Conservation (phyloP, 2,888 invertebrate genomes). For the Silvanus unidentatus region DNA sequence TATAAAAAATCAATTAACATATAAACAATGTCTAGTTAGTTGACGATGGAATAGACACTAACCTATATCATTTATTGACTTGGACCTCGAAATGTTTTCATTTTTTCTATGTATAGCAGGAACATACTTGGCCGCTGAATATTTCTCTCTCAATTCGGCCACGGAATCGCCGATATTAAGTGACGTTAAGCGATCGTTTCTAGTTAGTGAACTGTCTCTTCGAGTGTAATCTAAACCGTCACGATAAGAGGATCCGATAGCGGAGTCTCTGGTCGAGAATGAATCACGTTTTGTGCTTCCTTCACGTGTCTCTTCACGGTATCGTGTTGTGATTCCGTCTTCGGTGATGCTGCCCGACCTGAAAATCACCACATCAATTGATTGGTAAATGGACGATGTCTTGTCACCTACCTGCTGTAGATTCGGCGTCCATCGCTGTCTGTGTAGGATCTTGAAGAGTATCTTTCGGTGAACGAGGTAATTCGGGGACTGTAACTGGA, state of each 20-base stretch:
- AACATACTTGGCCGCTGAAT: conserved; percentile 69
- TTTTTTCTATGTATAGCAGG: conserved; percentile 48
- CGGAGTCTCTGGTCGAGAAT: conserved; percentile 32
- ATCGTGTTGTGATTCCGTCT: conserved; percentile 45
- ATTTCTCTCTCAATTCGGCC: conserved; percentile 67
- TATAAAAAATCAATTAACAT: no score
- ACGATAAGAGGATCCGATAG: conserved; percentile 34
- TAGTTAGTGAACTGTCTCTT: conserved; percentile 50
- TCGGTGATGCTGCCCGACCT: conserved; percentile 45
- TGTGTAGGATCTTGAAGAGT: conserved; percentile 51
- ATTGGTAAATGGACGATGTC: conserved; percentile 14
- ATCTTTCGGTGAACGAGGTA: conserved; percentile 49
- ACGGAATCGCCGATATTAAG: conserved; percentile 42
- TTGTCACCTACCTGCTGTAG: conserved; percentile 36
- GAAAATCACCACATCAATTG: conserved; percentile 16
- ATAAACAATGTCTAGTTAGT: no score
- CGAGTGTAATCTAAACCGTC: conserved; percentile 46
- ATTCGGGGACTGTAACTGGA: conserved; percentile 45
- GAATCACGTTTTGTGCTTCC: conserved; percentile 35
- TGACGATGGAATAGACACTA: no score
- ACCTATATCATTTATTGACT: conserved; percentile 57
- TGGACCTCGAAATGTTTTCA: conserved; percentile 46
- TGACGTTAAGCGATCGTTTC: conserved; percentile 27
- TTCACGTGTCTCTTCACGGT: conserved; percentile 45
- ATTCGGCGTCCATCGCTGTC: conserved; percentile 52